Percentiles rank a stretch among this genome's conserved stretches.
These are phyloP conservation scores for Rhysida immarginata DNA, from an alignment of 1,140 invertebrate genomes.

Conservation along the genomic window DNA sequence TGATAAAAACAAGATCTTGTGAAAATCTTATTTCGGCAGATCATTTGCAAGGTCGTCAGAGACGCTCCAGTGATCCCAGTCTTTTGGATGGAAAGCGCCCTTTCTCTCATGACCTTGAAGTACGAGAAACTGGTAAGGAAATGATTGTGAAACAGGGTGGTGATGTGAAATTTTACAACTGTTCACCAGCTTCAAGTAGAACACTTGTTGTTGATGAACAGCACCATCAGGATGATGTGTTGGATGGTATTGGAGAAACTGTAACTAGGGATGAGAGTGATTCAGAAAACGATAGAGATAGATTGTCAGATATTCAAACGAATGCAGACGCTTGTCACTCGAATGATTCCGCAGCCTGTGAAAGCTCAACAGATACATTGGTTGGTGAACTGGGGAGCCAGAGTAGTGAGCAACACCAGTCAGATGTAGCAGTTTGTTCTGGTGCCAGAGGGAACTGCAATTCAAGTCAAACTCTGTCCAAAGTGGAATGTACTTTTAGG, in stretches of 20 bases:
- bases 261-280: background rate
- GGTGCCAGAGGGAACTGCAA: too few species aligned
- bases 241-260: background rate
- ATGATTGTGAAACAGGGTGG: too few species aligned
- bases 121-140: too few species aligned
- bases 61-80: conserved; percentile 65
- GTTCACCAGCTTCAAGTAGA: too few species aligned
- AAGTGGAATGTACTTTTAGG: too few species aligned
- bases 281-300: background rate
- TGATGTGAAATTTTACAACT: too few species aligned
- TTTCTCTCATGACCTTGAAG: background rate
- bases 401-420: too few species aligned
- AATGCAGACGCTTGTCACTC: background rate
- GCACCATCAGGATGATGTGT: too few species aligned
- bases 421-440: too few species aligned
- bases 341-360: conserved; percentile 13
- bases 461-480: too few species aligned
- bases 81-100: conserved; percentile 27
- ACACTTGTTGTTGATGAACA: too few species aligned
- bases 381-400: conserved; percentile 27
- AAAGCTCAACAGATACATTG: conserved; percentile 35
- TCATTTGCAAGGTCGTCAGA: conserved; percentile 38
- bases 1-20: conserved; percentile 38
- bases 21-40: conserved; percentile 53
- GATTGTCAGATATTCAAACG: too few species aligned